Conservation (phyloP, 2,888 invertebrate genomes). For the Plebejus argus region DNA sequence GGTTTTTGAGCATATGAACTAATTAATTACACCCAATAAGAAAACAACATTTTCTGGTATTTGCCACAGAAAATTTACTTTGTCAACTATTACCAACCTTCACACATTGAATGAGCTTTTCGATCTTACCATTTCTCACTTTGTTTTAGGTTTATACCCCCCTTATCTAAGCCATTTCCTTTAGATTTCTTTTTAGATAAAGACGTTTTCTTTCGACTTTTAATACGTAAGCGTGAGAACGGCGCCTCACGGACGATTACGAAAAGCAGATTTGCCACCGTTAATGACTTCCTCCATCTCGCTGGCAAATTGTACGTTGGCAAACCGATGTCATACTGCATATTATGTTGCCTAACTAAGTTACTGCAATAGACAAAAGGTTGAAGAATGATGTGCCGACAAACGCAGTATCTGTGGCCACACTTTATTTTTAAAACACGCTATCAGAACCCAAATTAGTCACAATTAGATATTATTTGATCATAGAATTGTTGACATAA, state of each 20-base stretch:
- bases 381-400: not conserved
- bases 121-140: not conserved
- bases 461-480: no score
- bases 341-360: constrained; percentile 27
- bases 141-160: not conserved
- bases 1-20: no score
- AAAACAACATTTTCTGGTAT: no score
- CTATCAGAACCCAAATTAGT: no score
- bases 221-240: constrained; percentile 20
- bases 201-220: not conserved
- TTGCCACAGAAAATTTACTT: no score
- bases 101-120: not conserved
- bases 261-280: constrained; percentile 48
- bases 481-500: no score
- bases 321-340: constrained; percentile 30
- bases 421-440: not conserved
- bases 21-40: no score
- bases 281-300: constrained; percentile 54
- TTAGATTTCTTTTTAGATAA: not conserved
- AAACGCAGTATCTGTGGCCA: not conserved
- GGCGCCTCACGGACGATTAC: constrained; percentile 37
- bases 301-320: constrained; percentile 32
- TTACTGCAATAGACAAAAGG: constrained; percentile 9
- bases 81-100: no score
- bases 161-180: not conserved